Evolutionary conservation across 2,888 invertebrate genomes (phyloP).

Genomic region (Eristalis intricaria): DNA sequence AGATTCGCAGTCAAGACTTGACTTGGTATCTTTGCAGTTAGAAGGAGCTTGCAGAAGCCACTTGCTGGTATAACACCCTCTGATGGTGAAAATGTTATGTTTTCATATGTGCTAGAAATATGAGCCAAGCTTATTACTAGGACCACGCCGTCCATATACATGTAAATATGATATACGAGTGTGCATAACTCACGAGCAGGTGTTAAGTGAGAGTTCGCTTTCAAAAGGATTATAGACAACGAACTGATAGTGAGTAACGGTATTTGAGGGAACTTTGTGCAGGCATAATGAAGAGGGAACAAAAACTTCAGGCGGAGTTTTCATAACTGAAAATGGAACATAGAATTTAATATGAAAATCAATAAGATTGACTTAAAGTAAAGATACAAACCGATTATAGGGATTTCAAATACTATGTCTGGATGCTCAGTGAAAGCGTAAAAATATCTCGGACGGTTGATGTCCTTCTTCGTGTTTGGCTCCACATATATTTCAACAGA

Average conservation of each 20-base stretch:
- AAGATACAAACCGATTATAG: slow-evolving; percentile 30
- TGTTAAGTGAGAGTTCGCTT: background rate
- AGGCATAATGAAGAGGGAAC: slow-evolving; percentile 32
- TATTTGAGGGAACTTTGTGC: slow-evolving; percentile 42
- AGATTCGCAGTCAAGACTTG: background rate
- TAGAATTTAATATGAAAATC: background rate
- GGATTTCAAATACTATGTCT: slow-evolving; percentile 55
- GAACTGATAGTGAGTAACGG: slow-evolving; percentile 43
- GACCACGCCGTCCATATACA: background rate
- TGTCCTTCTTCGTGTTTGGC: slow-evolving; percentile 13
- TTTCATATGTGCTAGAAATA: slow-evolving; percentile 5
- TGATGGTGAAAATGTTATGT: background rate
- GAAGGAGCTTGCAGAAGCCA: slow-evolving; percentile 25
- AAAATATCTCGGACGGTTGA: slow-evolving; percentile 18
- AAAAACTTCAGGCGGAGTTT: background rate
- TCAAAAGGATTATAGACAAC: slow-evolving; percentile 28
- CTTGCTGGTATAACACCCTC: background rate
- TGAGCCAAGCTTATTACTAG: background rate
- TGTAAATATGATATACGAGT: background rate
- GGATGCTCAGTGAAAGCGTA: slow-evolving; percentile 47
- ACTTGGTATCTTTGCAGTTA: slow-evolving; percentile 24
- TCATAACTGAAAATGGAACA: slow-evolving; percentile 8
- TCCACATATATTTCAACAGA: slow-evolving; percentile 34
- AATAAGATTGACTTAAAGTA: background rate
- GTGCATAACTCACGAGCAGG: slow-evolving; percentile 11